Percentiles rank a stretch among this genome's conserved stretches.
Conservation (phyloP, 2,113 vertebrate genomes). For the Pipra filicauda region DNA sequence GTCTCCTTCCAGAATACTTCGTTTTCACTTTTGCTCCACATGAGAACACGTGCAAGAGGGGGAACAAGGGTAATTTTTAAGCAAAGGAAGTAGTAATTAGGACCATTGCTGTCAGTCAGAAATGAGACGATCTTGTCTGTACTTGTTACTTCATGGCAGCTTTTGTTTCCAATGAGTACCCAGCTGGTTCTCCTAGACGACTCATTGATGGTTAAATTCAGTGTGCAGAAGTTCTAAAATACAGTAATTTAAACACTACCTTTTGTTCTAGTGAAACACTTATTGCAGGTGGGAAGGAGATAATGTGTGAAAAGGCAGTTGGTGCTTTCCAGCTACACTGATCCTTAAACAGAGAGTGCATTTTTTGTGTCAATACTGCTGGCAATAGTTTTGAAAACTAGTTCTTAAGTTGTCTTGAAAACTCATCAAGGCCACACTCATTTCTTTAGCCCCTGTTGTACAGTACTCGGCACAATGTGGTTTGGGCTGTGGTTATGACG, state of each 20-base stretch:
- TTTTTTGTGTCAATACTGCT: not conserved
- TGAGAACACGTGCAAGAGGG: not conserved
- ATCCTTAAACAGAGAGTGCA: rapidly evolving
- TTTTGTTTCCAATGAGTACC: not conserved
- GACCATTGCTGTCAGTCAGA: not conserved
- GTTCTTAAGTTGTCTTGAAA: not conserved
- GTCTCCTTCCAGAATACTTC: not conserved
- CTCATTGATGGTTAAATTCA: not conserved
- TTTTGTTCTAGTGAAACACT: not conserved
- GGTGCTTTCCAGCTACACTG: not conserved
- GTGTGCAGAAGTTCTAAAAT: not conserved
- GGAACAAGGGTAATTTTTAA: not conserved
- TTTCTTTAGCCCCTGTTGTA: not conserved
- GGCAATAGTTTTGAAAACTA: not conserved
- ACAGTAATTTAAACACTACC: not conserved
- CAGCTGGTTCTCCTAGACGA: not conserved
- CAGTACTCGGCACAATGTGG: not conserved
- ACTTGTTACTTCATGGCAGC: not conserved
- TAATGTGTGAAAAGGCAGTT: not conserved
- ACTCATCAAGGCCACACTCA: not conserved
- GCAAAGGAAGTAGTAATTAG: not conserved
- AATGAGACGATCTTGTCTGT: not conserved
- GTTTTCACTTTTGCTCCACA: not conserved
- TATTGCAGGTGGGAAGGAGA: not conserved
- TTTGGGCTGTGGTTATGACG: not conserved